These are phyloP conservation scores for Mellivora capensis DNA, from an alignment of 2,113 vertebrate genomes.

Conservation along the genomic window DNA sequence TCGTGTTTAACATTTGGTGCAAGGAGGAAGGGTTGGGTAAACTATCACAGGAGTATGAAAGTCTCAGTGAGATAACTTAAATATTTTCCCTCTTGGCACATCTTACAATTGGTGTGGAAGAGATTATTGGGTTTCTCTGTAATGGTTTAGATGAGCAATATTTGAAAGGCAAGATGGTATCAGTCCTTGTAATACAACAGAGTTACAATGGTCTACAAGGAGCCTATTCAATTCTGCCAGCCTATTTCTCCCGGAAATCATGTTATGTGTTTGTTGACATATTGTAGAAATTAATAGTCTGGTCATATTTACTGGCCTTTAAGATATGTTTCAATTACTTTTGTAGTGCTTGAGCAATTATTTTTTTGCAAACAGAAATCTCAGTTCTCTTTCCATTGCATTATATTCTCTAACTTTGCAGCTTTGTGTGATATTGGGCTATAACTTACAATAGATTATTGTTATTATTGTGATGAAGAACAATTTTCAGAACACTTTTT, in stretches of 20 bases:
- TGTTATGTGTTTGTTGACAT: neutral
- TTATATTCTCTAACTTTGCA: neutral
- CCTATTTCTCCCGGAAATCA: neutral
- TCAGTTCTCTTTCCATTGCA: neutral
- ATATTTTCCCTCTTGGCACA: neutral
- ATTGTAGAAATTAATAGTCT: slow-evolving; percentile 19
- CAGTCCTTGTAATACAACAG: neutral
- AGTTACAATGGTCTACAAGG: neutral
- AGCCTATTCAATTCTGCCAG: neutral
- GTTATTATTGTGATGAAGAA: neutral
- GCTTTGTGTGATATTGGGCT: neutral
- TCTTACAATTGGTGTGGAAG: neutral
- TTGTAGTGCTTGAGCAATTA: neutral
- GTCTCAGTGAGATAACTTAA: neutral
- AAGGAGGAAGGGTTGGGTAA: neutral
- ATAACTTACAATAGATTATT: neutral
- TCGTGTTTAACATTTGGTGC: neutral
- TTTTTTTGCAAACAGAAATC: slow-evolving; percentile 20
- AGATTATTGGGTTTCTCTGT: neutral
- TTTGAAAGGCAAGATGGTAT: neutral
- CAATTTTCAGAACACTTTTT: neutral
- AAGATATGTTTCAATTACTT: neutral
- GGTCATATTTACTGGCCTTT: neutral
- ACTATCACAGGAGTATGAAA: neutral
- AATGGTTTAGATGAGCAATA: neutral